Base-by-base conservation (phyloP, 1,140 invertebrate species). In the Arctopsyche grandis region DNA sequence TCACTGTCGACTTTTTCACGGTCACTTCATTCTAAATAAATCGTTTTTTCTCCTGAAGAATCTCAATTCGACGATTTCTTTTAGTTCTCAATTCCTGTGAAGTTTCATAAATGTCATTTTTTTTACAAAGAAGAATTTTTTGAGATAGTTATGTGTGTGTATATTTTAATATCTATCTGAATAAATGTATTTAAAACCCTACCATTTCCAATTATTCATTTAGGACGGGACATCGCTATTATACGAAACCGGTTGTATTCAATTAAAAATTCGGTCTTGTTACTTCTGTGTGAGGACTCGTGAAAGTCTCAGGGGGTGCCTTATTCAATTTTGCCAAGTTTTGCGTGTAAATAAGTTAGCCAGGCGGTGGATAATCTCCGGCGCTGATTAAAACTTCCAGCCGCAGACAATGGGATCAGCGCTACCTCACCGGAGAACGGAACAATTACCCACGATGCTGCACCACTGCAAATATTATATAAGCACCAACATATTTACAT, bases 261-360 rank as follows among this genome's bases (percentile, higher is more conserved):
- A 80, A 77, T 77, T 80, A 77, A 70, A 77, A 63, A 76, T 77
- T 77, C 26, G 5, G 12, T 43, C 7, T 58, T 71, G 74, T 76
- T 69, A 75, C 74, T 76, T 79, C 66, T 69, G 56, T 21, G 73
- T 24, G 73, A 58, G n/a, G 22, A 24, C 24, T 19, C 5, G 10
- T 29, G 63, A 66, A 66, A 66, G 63, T 52, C 48, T 14, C 4
- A 24, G 63, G 63, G 21, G 63, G 46, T 66, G 24, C 71, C 73
- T 79, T 79, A 81, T 81, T 52, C 74, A 81, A 79, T 81, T 81
- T 74, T 26, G 48, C 43, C 48, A 81, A 81, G 80, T 81, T 81
- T 81, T 78, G 52, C 80, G 73, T 79, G 80, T 81, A 81, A 78
- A 78, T 79, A 81, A 78, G 70, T 81, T 74, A 78, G 63, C 66